Base-by-base conservation (phyloP, 2,113 vertebrate genomes). In the Sinocyclocheilus grahami region DNA sequence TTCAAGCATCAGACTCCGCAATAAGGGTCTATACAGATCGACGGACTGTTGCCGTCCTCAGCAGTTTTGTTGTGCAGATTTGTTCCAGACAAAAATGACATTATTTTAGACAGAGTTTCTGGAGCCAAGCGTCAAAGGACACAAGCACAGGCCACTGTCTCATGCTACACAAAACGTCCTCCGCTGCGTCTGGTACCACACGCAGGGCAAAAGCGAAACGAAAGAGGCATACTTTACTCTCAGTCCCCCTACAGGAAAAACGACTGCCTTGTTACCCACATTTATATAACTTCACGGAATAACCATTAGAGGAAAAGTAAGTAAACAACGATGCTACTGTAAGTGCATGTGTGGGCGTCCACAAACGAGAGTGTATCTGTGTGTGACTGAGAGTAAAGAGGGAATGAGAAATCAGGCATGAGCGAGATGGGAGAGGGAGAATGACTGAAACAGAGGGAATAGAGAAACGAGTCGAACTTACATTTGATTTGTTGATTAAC, bases 151-250 rank as follows among this genome's bases (percentile, higher is more conserved):
- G 85, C 74, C 76, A 83, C 67, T 14, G 84, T 86, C 81, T 88
- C 65, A 42, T 75, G 62, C 55, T 53, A 20, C 60, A 79, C 53
- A 85, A 84, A 87, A 69, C 72, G 86, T 85, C 53, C 79, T 78
- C 83, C 62, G 75, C 88, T 67, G 85, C 69, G 83, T 48, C 86
- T 87, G 86, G 80, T 77, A 89, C 86, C 84, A 84, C 24, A 80
- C 84, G 82, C 78, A 72, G 71, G 78, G 85, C 83, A 71, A 85
- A 48, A 33, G 72, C 78, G 62, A 60, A 67, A 82, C 62, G 4
- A 12, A 85, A 39, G 80, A 82, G 74, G 63, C 30, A 83, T 20
- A 51, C 60, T 87, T 22, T 85, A 60, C 51, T 78, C 42, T 20
- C 51, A 84, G 53, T 20, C 24, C 39, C 76, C 5, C 16, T 33